A percentile compares a stretch with the other conserved stretches of the same genome.
Evolutionary conservation across 2,113 vertebrate species (phyloP).

Genomic region (Varanus komodoensis): DNA sequence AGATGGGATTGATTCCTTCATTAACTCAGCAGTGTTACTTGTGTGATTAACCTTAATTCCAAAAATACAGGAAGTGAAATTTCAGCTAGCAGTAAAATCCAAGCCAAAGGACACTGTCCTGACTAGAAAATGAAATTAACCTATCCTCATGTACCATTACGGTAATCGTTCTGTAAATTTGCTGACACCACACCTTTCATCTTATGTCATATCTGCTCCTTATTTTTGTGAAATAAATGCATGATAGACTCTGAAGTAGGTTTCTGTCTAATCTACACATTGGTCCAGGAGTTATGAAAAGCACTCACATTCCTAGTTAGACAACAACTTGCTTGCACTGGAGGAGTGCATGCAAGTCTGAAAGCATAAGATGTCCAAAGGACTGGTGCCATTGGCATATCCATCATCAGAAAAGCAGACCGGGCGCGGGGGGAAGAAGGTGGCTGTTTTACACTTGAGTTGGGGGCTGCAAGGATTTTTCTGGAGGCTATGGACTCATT

Average conservation of each 20-base stretch:
- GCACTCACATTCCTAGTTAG: neutral
- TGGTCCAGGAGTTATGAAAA: too few relatives aligned
- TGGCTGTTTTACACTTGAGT: neutral
- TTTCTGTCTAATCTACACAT: neutral
- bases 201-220: neutral
- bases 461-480: neutral
- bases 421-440: too few relatives aligned
- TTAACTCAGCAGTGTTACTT: constrained; percentile 6
- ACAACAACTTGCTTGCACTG: neutral
- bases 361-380: neutral
- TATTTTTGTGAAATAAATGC: neutral
- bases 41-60: constrained; percentile 22
- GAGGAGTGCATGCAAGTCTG: neutral
- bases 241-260: neutral
- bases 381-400: neutral
- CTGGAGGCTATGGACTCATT: neutral
- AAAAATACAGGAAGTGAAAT: neutral
- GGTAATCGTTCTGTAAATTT: neutral
- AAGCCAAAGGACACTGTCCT: neutral
- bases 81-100: constrained; percentile 1
- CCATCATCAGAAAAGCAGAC: neutral
- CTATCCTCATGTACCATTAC: neutral
- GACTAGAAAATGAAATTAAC: neutral
- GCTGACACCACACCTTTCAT: neutral
- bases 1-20: constrained; percentile 20